These are phyloP conservation scores for Mactra quadrangularis DNA, from an alignment of 1,140 invertebrate species.

Conservation along the genomic window DNA sequence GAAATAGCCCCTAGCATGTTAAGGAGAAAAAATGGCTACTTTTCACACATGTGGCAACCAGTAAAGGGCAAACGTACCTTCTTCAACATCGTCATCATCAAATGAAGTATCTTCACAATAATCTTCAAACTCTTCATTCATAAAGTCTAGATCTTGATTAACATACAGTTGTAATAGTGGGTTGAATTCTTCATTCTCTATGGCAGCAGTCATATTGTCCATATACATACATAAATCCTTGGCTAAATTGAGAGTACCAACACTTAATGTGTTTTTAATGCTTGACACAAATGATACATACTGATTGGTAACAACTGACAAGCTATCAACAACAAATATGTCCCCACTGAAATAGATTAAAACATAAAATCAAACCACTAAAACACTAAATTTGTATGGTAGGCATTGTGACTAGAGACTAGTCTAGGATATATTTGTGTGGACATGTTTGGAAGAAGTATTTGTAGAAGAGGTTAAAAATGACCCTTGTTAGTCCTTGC, in stretches of 20 bases:
- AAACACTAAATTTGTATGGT: no score
- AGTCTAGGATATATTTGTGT: no score
- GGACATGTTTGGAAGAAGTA: no score
- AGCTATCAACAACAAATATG: conserved; percentile 22
- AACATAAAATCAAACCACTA: no score
- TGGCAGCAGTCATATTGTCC: not conserved
- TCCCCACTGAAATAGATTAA: conserved; percentile 23
- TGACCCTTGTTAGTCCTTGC: no score
- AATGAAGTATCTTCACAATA: conserved; percentile 21
- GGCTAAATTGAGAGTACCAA: conserved; percentile 8
- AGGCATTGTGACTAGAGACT: no score
- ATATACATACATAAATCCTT: conserved; percentile 18
- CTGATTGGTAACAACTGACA: not conserved
- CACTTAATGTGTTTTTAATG: not conserved
- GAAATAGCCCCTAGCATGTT: no score
- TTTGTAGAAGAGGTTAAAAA: no score
- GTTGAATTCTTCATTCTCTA: not conserved
- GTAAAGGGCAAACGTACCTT: no score
- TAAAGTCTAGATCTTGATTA: not conserved
- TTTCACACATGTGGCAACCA: no score
- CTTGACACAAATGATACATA: conserved; percentile 1
- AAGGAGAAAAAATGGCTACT: no score
- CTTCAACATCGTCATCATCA: conserved; percentile 16
- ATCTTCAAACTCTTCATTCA: not conserved
- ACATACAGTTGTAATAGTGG: not conserved